Percentiles rank a stretch among this genome's conserved stretches.
Conservation (phyloP, 2,113 vertebrate genomes). For the Larimichthys polyactis region DNA sequence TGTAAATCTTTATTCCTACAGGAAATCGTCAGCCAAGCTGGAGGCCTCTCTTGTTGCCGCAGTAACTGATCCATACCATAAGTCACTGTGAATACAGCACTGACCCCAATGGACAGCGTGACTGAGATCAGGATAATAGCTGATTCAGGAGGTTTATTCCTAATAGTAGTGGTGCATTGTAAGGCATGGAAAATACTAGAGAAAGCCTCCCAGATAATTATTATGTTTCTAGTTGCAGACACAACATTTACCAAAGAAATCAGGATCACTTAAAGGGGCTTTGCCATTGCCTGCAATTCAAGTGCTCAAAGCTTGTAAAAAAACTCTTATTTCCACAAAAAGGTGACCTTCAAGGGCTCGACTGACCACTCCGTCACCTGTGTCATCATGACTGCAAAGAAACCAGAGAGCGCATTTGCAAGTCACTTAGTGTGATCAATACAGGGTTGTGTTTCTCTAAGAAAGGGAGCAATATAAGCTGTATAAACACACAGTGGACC, state of each 20-base stretch:
- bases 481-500: neutral
- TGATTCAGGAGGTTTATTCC: constrained; percentile 2
- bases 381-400: constrained; percentile 13
- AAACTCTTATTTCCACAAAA: neutral
- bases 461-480: neutral
- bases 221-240: neutral
- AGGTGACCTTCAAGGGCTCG: constrained; percentile 36
- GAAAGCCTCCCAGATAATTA: neutral
- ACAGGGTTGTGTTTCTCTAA: constrained; percentile 41
- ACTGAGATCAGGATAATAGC: neutral
- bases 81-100: neutral
- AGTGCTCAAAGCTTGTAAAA: neutral
- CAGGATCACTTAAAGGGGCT: neutral
- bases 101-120: constrained; percentile 10
- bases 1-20: constrained; percentile 30
- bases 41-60: neutral
- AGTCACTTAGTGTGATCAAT: constrained; percentile 57
- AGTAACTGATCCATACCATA: constrained; percentile 26
- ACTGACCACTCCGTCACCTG: constrained; percentile 31
- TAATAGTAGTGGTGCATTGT: neutral
- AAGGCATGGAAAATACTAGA: constrained; percentile 1
- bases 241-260: constrained; percentile 9
- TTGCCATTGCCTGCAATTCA: constrained; percentile 9
- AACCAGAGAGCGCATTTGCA: constrained; percentile 34
- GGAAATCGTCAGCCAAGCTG: constrained; percentile 22